phyloP scores from a whole-genome alignment of 2,888 invertebrate species.

The Sepiola atlantica region DNA sequence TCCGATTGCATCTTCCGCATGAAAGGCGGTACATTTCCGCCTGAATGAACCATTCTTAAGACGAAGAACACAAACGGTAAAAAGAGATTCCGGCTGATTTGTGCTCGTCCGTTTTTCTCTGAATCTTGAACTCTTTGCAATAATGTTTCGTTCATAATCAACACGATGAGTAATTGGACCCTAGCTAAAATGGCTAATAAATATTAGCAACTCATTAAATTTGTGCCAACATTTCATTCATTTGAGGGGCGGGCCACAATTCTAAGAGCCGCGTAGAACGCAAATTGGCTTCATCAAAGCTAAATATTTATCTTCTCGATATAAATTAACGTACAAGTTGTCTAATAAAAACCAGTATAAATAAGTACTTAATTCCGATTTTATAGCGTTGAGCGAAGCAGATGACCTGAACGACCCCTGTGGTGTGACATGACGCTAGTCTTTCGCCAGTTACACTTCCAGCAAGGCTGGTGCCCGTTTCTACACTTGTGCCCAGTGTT shows the following conservation, averaged over 20 bases:
- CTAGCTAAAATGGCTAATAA: background rate
- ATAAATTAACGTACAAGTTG: no score
- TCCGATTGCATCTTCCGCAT: background rate
- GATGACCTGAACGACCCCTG: no score
- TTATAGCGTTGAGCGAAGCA: no score
- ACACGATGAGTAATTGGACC: background rate
- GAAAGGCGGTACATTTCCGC: background rate
- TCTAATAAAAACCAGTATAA: no score
- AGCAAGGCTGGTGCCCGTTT: no score
- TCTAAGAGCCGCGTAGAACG: background rate
- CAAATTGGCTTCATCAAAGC: background rate
- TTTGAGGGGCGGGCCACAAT: no score
- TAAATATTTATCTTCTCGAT: background rate
- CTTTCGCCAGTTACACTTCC: no score
- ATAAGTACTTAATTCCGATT: no score
- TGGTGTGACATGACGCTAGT: no score
- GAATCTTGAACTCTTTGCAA: background rate
- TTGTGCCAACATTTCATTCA: background rate
- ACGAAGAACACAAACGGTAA: no score
- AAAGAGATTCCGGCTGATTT: background rate
- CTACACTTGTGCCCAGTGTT: no score
- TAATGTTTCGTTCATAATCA: background rate
- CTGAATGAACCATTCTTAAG: background rate
- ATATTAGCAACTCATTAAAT: background rate
- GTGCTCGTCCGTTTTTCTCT: background rate